These are phyloP conservation scores for Ceyx erithaca DNA, from an alignment of 2,797 vertebrate species.

Conservation along the genomic window DNA sequence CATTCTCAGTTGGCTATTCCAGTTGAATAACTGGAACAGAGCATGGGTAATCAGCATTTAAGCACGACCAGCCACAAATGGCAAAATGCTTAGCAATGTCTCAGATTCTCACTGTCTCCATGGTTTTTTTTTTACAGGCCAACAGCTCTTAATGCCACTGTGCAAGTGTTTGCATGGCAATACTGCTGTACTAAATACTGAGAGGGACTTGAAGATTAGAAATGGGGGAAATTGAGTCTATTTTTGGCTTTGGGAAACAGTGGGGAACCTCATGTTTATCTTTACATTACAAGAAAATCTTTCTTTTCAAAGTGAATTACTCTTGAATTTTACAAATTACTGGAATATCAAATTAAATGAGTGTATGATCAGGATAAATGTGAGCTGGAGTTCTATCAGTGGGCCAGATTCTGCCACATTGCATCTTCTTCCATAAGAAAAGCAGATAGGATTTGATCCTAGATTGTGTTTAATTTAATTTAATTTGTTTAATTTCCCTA, in stretches of 20 bases:
- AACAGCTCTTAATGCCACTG: neutral
- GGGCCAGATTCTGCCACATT: neutral
- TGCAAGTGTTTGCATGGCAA: conserved; percentile 11
- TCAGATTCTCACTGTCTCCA: conserved; percentile 19
- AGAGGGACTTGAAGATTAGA: conserved; percentile 31
- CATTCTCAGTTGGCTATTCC: conserved; percentile 42
- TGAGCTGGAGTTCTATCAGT: neutral
- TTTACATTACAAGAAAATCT: neutral
- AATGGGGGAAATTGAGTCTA: neutral
- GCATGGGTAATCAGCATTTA: conserved; percentile 42
- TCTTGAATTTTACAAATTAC: neutral
- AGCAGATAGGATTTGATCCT: neutral
- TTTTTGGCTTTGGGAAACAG: conserved; percentile 37
- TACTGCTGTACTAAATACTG: conserved; percentile 34
- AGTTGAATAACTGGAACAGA: conserved; percentile 53
- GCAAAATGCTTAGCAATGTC: conserved; percentile 58
- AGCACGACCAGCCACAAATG: conserved; percentile 50
- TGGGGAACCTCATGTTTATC: neutral
- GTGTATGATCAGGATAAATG: neutral
- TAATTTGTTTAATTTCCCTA: neutral
- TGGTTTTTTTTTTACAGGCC: conserved; percentile 36
- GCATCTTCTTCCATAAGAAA: neutral
- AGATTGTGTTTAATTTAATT: neutral
- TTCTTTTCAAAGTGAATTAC: neutral
- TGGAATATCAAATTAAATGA: neutral